These are phyloP conservation scores for Lonchura striata DNA, from an alignment of 2,113 vertebrate species.

Conservation along the genomic window DNA sequence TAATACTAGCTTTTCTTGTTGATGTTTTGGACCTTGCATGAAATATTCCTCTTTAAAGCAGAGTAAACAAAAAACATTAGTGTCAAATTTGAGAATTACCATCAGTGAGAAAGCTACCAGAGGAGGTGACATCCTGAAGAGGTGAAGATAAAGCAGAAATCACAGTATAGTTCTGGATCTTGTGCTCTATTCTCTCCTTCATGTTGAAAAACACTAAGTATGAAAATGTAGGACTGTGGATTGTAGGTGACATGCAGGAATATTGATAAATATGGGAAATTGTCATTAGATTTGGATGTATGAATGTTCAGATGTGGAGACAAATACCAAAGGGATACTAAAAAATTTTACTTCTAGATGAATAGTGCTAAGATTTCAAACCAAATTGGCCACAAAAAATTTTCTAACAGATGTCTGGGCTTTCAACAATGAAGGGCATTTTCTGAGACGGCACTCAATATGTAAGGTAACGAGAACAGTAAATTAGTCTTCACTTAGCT, in stretches of 20 bases:
- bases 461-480: background rate
- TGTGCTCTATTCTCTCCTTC: background rate
- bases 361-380: background rate
- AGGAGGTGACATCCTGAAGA: background rate
- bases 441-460: background rate
- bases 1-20: background rate
- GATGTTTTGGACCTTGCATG: background rate
- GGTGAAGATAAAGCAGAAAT: background rate
- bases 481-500: background rate
- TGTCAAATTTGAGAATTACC: background rate
- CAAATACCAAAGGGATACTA: background rate
- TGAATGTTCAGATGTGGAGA: background rate
- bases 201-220: background rate
- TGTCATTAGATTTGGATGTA: background rate
- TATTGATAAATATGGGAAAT: background rate
- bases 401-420: background rate
- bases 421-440: background rate
- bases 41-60: background rate
- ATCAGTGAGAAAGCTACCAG: background rate
- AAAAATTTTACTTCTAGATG: background rate
- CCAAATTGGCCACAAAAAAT: background rate
- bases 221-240: background rate
- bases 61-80: background rate
- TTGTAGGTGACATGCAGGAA: background rate
- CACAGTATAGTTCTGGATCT: background rate